Conservation (phyloP, 2,888 invertebrate genomes). For the Ashinkailepas kermadecensis region DNA sequence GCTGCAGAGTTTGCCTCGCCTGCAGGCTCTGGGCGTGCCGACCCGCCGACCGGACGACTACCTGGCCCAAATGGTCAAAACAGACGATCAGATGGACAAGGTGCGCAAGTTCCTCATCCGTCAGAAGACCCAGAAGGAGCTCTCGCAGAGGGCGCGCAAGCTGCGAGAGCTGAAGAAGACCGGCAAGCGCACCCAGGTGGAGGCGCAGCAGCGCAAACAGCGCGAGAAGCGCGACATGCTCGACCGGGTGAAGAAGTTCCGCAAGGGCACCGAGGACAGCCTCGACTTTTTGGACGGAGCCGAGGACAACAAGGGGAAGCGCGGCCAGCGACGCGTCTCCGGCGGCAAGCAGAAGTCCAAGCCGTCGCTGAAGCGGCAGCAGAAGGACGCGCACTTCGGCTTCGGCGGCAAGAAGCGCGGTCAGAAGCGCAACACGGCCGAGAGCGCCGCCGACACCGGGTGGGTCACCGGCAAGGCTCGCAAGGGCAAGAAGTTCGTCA, state of each 20-base stretch:
- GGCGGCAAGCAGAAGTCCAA: background rate
- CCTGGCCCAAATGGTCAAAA: conserved; percentile 98
- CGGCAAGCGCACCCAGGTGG: conserved; percentile 79
- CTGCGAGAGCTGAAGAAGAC: conserved; percentile 84
- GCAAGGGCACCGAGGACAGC: conserved; percentile 49
- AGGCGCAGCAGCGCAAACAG: conserved; percentile 73
- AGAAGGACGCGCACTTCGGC: conserved; percentile 80
- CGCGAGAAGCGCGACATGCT: conserved; percentile 85
- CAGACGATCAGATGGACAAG: conserved; percentile 96
- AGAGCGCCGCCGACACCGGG: conserved; percentile 56
- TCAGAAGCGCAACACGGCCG: conserved; percentile 73
- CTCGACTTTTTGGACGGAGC: conserved; percentile 40
- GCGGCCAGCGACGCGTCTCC: background rate
- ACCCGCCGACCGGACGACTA: conserved; percentile 91
- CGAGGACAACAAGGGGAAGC: conserved; percentile 47
- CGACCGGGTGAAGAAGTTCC: conserved; percentile 86
- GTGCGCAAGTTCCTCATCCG: conserved; percentile 68
- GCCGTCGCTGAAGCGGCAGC: conserved; percentile 49
- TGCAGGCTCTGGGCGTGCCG: conserved; percentile 65
- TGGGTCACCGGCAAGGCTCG: background rate
- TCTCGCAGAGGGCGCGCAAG: conserved; percentile 82
- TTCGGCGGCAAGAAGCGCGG: conserved; percentile 94
- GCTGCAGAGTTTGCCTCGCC: conserved; percentile 64
- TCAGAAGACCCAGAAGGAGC: conserved; percentile 74
- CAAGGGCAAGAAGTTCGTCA: background rate